Conservation (phyloP, 2,888 invertebrate genomes). For the Calameuta idolon region DNA sequence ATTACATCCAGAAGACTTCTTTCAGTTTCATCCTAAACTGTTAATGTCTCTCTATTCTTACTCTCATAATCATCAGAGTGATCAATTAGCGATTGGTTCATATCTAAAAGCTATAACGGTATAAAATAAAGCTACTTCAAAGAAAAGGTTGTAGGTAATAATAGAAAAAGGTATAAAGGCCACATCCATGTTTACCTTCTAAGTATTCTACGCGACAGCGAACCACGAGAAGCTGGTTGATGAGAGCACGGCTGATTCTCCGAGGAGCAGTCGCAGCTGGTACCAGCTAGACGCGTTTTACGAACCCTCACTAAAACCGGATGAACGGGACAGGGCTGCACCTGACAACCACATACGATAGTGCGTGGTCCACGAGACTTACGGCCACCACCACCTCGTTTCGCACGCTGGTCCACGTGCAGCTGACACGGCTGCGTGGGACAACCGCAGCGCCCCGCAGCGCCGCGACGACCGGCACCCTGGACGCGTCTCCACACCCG, state of each 20-base stretch:
- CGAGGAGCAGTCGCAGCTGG: constrained; percentile 58
- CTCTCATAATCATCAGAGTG: neutral
- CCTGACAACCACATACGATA: constrained; percentile 61
- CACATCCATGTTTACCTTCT: constrained; percentile 49
- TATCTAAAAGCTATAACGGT: neutral
- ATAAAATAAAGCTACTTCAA: neutral
- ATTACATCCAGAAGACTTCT: neutral
- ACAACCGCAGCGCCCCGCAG: constrained; percentile 56
- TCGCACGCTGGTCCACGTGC: constrained; percentile 61
- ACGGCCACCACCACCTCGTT: constrained; percentile 49
- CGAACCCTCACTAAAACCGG: constrained; percentile 62
- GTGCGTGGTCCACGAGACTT: constrained; percentile 59
- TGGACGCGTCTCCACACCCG: constrained; percentile 65
- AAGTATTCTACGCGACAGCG: constrained; percentile 41
- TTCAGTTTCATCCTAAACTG: neutral
- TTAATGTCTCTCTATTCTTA: neutral
- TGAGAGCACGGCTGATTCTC: constrained; percentile 59
- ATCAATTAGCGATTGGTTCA: neutral
- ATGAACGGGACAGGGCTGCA: constrained; percentile 63
- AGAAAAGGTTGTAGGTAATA: neutral
- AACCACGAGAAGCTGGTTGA: constrained; percentile 19
- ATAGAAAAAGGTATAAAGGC: neutral
- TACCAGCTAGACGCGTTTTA: constrained; percentile 46
- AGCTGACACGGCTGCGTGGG: constrained; percentile 60
- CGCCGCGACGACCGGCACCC: constrained; percentile 58